Conservation (phyloP, 2,797 vertebrate genomes). For the Salarias fasciatus region DNA sequence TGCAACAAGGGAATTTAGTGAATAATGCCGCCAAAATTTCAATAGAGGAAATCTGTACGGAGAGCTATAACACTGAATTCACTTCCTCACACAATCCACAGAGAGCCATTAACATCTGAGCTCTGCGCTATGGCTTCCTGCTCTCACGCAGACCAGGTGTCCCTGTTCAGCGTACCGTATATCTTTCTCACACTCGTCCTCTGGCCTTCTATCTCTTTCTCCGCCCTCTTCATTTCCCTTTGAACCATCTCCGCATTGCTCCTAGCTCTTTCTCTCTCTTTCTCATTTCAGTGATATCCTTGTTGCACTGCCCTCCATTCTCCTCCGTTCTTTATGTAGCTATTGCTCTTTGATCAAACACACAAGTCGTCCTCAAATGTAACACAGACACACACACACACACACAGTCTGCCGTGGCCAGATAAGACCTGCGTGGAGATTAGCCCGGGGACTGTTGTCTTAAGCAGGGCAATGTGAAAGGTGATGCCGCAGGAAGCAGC, state of each 20-base stretch:
- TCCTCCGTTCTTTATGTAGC: not conserved
- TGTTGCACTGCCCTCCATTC: not conserved
- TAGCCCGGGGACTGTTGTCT: slow-evolving; percentile 63
- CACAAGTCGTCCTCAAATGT: not conserved
- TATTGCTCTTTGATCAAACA: slow-evolving; percentile 1
- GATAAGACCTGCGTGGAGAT: slow-evolving; percentile 73
- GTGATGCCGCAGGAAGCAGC: slow-evolving; percentile 34
- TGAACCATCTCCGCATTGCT: slow-evolving; percentile 17
- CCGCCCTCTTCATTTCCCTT: slow-evolving; percentile 13
- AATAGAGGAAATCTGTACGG: slow-evolving; percentile 10
- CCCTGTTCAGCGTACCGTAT: slow-evolving; percentile 31
- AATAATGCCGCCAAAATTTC: slow-evolving; percentile 36
- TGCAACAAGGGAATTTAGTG: slow-evolving; percentile 14
- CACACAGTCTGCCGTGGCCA: slow-evolving; percentile 49
- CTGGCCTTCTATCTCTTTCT: slow-evolving; percentile 26
- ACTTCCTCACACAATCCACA: slow-evolving; percentile 32
- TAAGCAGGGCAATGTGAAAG: slow-evolving; percentile 50
- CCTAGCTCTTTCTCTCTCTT: not conserved
- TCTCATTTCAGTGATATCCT: too few relatives aligned
- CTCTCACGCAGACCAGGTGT: slow-evolving; percentile 10
- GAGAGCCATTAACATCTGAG: slow-evolving; percentile 33
- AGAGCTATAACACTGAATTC: slow-evolving; percentile 21
- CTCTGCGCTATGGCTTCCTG: slow-evolving; percentile 13
- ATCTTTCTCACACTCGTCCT: slow-evolving; percentile 25
- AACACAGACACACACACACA: slow-evolving; percentile 11